These are phyloP conservation scores for Entelurus aequoreus DNA, from an alignment of 2,113 vertebrate species.

Conservation along the genomic window DNA sequence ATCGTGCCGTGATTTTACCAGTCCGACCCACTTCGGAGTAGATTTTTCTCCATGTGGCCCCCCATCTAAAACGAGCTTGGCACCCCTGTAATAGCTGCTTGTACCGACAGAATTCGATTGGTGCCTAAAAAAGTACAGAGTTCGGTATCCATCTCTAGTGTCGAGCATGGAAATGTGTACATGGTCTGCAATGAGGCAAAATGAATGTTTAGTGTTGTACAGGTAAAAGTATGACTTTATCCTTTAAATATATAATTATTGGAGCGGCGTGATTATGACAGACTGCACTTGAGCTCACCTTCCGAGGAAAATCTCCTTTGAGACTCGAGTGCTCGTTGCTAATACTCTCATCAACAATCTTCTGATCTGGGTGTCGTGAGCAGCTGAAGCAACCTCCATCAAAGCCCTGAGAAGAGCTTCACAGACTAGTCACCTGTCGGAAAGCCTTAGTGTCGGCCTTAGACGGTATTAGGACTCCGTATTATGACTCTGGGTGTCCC, in stretches of 20 bases:
- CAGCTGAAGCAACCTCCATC: constrained; percentile 28
- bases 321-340: constrained; percentile 27
- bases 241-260: constrained; percentile 8
- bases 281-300: constrained; percentile 17
- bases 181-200: too few relatives aligned
- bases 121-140: too few relatives aligned
- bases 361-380: constrained; percentile 26
- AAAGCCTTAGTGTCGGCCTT: background rate
- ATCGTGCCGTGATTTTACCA: too few relatives aligned
- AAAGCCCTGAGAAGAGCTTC: constrained; percentile 17
- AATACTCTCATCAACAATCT: constrained; percentile 24
- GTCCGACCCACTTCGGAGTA: too few relatives aligned
- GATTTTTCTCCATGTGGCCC: too few relatives aligned
- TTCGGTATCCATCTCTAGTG: too few relatives aligned
- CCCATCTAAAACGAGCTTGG: too few relatives aligned
- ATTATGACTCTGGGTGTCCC: constrained; percentile 13
- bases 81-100: too few relatives aligned
- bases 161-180: too few relatives aligned
- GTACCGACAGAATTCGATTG: too few relatives aligned
- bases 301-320: constrained; percentile 22
- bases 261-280: constrained; percentile 14
- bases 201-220: background rate
- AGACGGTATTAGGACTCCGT: background rate
- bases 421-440: constrained; percentile 13
- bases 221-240: constrained; percentile 13